Evolutionary conservation across 2,113 vertebrate species (phyloP).

Genomic region (Solea solea): DNA sequence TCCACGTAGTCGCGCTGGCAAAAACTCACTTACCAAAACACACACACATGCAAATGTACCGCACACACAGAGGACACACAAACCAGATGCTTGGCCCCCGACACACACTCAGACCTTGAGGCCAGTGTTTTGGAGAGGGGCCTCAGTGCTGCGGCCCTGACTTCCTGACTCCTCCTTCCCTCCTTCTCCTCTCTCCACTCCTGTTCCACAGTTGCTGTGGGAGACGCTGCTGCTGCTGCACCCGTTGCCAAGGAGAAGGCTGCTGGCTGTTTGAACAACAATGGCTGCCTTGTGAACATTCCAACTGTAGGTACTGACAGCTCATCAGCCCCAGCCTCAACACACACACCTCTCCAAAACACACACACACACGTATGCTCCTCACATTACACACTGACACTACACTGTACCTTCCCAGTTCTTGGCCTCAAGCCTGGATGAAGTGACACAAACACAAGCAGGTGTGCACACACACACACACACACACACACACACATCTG

Average conservation of each 20-base stretch:
- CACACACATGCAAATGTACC: slow-evolving; percentile 45
- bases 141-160: slow-evolving; percentile 83
- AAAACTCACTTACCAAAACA: slow-evolving; percentile 28
- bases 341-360: slow-evolving; percentile 45
- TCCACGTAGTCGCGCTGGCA: slow-evolving; percentile 26
- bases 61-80: slow-evolving; percentile 71
- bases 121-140: slow-evolving; percentile 81
- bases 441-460: slow-evolving; percentile 61
- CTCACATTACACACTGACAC: slow-evolving; percentile 40
- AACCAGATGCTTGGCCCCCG: slow-evolving; percentile 74
- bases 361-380: slow-evolving; percentile 9
- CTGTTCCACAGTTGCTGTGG: slow-evolving; percentile 85
- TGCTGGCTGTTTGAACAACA: slow-evolving; percentile 89
- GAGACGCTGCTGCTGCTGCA: slow-evolving; percentile 86
- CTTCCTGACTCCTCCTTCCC: slow-evolving; percentile 80
- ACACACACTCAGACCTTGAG: slow-evolving; percentile 79
- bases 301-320: slow-evolving; percentile 83
- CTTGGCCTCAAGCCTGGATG: slow-evolving; percentile 67
- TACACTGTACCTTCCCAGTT: slow-evolving; percentile 52
- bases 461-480: slow-evolving; percentile 45
- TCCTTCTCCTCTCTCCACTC: slow-evolving; percentile 66
- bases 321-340: slow-evolving; percentile 71
- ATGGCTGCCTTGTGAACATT: slow-evolving; percentile 85
- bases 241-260: slow-evolving; percentile 89
- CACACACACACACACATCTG: slow-evolving; percentile 52